These are phyloP conservation scores for Strigops habroptila DNA, from an alignment of 2,113 vertebrate genomes.

Conservation along the genomic window DNA sequence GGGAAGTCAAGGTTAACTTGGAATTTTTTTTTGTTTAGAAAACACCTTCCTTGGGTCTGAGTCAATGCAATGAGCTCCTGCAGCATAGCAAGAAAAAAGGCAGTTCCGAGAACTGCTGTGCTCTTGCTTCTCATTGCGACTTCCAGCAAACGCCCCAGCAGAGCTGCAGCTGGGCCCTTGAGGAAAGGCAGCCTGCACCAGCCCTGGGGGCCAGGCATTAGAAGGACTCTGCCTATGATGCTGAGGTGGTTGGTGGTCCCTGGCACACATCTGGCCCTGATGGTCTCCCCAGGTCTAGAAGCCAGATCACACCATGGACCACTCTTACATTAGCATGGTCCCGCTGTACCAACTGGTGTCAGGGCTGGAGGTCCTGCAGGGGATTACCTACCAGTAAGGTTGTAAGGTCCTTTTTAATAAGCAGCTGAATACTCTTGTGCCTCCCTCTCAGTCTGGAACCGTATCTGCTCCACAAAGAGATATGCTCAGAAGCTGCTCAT, in stretches of 20 bases:
- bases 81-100: background rate
- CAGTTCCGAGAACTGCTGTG: background rate
- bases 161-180: accelerated
- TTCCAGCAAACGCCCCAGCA: background rate
- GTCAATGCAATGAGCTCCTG: background rate
- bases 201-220: background rate
- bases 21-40: background rate
- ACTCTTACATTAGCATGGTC: background rate
- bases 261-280: background rate
- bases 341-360: background rate
- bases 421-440: background rate
- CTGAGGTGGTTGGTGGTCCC: background rate
- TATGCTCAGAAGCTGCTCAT: background rate
- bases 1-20: background rate
- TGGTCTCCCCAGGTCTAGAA: background rate
- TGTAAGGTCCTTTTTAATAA: background rate
- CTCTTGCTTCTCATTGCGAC: accelerated
- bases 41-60: background rate
- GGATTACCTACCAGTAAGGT: no score
- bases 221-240: background rate
- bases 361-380: background rate
- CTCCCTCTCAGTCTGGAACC: background rate
- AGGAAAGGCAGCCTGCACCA: background rate
- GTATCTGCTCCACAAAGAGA: background rate
- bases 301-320: background rate